Conservation (phyloP, 2,797 vertebrate genomes). For the Erethizon dorsatum region DNA sequence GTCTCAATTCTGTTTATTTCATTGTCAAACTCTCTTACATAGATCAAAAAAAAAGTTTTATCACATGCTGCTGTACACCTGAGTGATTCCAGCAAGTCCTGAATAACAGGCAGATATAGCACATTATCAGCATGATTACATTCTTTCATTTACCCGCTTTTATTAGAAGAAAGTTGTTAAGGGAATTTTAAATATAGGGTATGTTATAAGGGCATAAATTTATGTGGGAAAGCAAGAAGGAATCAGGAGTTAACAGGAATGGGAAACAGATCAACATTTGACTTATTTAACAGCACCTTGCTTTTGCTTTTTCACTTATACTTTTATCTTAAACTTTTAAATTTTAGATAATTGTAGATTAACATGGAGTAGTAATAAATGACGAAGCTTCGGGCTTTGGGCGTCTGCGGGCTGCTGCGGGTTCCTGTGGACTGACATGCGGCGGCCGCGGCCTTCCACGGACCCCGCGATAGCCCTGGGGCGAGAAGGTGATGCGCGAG, state of each 20-base stretch:
- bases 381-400: fast-evolving
- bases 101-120: background rate
- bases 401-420: fast-evolving
- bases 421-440: background rate
- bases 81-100: background rate
- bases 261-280: background rate
- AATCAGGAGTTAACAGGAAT: background rate
- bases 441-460: background rate
- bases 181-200: background rate
- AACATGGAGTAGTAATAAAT: background rate
- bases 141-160: background rate
- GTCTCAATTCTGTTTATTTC: background rate
- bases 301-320: background rate
- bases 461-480: background rate
- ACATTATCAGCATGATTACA: background rate
- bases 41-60: background rate
- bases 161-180: background rate
- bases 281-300: background rate
- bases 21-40: background rate
- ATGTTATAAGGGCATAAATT: background rate
- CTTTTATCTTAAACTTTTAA: background rate
- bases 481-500: background rate
- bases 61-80: background rate
- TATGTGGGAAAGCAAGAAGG: background rate
- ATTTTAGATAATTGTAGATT: background rate